Conservation (phyloP, 2,888 invertebrate species). For the Tridacna gigas region DNA sequence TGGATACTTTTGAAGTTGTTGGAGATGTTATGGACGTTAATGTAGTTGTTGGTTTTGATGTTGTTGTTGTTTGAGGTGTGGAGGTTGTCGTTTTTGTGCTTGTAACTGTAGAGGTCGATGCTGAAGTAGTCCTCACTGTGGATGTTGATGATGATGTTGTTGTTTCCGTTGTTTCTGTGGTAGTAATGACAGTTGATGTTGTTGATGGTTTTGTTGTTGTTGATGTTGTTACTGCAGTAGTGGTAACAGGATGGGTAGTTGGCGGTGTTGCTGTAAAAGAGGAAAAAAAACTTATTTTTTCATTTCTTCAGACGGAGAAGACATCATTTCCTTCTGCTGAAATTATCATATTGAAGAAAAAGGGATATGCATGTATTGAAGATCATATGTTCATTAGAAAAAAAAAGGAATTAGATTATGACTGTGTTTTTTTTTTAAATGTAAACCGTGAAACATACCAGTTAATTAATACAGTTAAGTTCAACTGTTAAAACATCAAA, state of each 20-base stretch:
- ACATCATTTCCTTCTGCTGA: too few relatives aligned
- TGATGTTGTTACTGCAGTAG: neutral
- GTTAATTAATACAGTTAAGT: neutral
- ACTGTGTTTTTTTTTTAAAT: too few relatives aligned
- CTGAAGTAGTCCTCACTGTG: neutral
- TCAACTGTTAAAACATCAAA: too few relatives aligned
- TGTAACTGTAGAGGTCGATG: conserved; percentile 13
- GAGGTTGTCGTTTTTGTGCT: conserved; percentile 29
- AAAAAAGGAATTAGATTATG: too few relatives aligned
- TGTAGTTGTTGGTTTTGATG: conserved; percentile 31
- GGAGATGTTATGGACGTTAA: conserved; percentile 18
- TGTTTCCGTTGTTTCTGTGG: conserved; percentile 17
- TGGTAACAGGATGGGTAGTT: conserved; percentile 8
- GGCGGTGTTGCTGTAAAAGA: conserved; percentile 11
- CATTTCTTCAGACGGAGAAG: too few relatives aligned
- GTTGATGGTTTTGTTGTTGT: conserved; percentile 6
- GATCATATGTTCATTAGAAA: too few relatives aligned
- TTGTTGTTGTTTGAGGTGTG: neutral
- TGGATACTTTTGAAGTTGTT: conserved; percentile 34
- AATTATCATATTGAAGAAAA: too few relatives aligned
- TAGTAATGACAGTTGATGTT: conserved; percentile 31
- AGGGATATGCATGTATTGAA: too few relatives aligned
- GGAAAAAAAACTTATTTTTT: too few relatives aligned
- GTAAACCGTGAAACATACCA: neutral
- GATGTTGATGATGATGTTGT: conserved; percentile 16